phyloP scores from a whole-genome alignment of 2,888 invertebrate species.

The Sylvicola cinctus region DNA sequence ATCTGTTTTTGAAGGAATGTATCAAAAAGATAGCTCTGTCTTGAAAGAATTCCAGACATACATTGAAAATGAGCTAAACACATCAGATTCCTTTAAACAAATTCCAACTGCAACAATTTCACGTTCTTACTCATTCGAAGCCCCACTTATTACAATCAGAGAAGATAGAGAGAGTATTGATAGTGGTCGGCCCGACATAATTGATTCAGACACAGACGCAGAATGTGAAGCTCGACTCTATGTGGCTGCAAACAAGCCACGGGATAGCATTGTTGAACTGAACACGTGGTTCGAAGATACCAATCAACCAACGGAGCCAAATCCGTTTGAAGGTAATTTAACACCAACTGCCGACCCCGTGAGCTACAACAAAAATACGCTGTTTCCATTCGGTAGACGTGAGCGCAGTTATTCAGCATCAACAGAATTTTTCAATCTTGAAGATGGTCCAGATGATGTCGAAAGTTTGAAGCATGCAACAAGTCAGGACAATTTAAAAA shows the following conservation, averaged over 20 bases:
- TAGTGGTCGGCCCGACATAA: not conserved
- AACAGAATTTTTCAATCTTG: too few species aligned
- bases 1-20: conserved; percentile 5
- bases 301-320: not conserved
- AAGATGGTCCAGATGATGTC: too few species aligned
- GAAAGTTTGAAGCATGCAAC: too few species aligned
- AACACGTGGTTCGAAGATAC: conserved; percentile 9
- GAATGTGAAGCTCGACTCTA: not conserved
- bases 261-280: conserved; percentile 10
- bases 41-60: conserved; percentile 7
- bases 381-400: conserved; percentile 6
- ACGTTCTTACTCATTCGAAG: not conserved
- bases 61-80: conserved; percentile 3
- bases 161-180: too few species aligned
- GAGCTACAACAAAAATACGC: conserved; percentile 4
- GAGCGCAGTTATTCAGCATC: conserved; percentile 1
- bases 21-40: conserved; percentile 5
- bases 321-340: not conserved
- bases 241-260: conserved; percentile 4
- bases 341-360: not conserved
- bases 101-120: not conserved
- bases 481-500: too few species aligned
- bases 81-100: not conserved
- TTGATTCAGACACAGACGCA: not conserved
- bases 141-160: too few species aligned